Evolutionary conservation across 2,113 vertebrate genomes (phyloP).

Genomic region (Noturus placidus): DNA sequence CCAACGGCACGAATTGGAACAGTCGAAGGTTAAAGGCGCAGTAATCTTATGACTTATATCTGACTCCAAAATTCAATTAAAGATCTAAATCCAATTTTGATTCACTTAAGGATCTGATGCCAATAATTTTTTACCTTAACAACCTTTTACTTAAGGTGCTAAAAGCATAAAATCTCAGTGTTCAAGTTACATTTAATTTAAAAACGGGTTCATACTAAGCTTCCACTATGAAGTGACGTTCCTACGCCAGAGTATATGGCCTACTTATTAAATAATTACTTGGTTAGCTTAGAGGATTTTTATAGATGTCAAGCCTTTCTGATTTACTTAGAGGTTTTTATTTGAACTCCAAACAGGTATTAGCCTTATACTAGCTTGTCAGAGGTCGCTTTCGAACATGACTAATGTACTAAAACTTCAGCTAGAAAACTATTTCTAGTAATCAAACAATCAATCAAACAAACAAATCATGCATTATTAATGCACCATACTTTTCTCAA

Average conservation of each 20-base stretch:
- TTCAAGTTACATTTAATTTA: neutral
- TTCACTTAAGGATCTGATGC: neutral
- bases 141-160: neutral
- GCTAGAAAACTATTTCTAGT: no score
- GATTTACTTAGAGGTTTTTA: no score
- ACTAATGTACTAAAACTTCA: no score
- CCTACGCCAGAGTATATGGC: neutral
- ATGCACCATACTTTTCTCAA: no score
- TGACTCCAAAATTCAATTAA: neutral
- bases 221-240: neutral
- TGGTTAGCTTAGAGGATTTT: neutral
- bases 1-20: neutral
- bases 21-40: neutral
- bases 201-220: neutral
- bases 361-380: no score
- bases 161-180: neutral
- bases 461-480: no score
- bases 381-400: no score
- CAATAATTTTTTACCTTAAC: no score
- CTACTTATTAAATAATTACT: neutral
- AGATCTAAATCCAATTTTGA: no score
- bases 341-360: neutral
- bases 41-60: neutral
- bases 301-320: neutral
- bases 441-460: no score